phyloP scores from a whole-genome alignment of 2,113 vertebrate species.

The Eublepharis macularius region DNA sequence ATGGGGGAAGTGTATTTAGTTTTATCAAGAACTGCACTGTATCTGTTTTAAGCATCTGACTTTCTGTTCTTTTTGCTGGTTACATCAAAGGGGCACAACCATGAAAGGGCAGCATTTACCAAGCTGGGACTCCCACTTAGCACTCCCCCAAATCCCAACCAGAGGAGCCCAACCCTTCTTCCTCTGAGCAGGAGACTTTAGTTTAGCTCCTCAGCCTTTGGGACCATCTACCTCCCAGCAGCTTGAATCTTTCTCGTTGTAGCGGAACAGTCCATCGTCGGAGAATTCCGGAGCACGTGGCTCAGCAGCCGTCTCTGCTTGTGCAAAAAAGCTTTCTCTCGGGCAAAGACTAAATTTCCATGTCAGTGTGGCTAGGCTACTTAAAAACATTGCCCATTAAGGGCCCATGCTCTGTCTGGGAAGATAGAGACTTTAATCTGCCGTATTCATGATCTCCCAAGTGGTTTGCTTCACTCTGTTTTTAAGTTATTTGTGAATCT shows the following conservation, averaged over 20 bases:
- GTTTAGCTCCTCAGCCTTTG: background rate
- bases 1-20: background rate
- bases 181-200: background rate
- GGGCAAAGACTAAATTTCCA: background rate
- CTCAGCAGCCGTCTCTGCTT: background rate
- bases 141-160: background rate
- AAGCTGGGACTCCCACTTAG: slow-evolving; percentile 10
- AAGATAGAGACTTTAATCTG: background rate
- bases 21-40: background rate
- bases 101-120: slow-evolving; percentile 45
- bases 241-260: background rate
- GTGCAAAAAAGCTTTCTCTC: background rate
- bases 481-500: background rate
- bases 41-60: slow-evolving; percentile 15
- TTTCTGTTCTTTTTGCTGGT: slow-evolving; percentile 26
- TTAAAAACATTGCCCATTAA: background rate
- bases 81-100: slow-evolving; percentile 8
- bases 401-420: background rate
- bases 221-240: slow-evolving; percentile 7
- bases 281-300: background rate
- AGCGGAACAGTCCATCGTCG: background rate
- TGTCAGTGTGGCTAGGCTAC: background rate
- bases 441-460: background rate
- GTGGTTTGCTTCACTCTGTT: background rate
- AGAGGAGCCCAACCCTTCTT: background rate